A percentile compares a stretch with the other conserved stretches of the same genome.
phyloP scores from a whole-genome alignment of 2,113 vertebrate genomes.

The Tenrec ecaudatus region DNA sequence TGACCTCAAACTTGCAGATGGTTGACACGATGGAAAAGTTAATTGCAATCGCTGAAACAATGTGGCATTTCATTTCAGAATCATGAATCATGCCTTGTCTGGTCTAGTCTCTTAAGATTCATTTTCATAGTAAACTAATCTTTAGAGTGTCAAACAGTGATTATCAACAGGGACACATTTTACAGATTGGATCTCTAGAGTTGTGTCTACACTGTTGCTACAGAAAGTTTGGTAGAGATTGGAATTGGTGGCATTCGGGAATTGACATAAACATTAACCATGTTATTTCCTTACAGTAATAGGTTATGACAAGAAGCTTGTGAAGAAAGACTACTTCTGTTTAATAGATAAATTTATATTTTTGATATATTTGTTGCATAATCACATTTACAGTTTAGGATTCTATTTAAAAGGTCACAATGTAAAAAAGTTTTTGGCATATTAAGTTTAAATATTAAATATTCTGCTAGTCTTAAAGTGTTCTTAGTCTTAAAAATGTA shows the following conservation, averaged over 20 bases:
- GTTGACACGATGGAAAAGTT: conserved; percentile 34
- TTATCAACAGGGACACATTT: conserved; percentile 61
- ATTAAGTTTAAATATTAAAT: conserved; percentile 55
- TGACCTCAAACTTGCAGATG: conserved; percentile 3
- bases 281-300: not conserved
- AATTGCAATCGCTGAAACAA: conserved; percentile 68
- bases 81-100: conserved; percentile 61
- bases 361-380: conserved; percentile 25
- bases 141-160: conserved; percentile 71
- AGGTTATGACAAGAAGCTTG: not conserved
- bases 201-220: conserved; percentile 24
- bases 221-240: conserved; percentile 42
- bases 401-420: conserved; percentile 43
- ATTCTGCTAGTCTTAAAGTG: conserved; percentile 14
- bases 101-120: conserved; percentile 60
- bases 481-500: conserved; percentile 38
- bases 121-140: conserved; percentile 73
- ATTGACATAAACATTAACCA: conserved; percentile 24
- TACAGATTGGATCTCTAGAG: conserved; percentile 5
- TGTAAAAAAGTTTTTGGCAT: conserved; percentile 38
- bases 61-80: conserved; percentile 65
- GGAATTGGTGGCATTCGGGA: conserved; percentile 25
- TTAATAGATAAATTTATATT: not conserved
- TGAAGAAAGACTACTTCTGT: not conserved
- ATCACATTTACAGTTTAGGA: not conserved